These are phyloP conservation scores for Ametastegia equiseti DNA, from an alignment of 2,888 invertebrate species.

Conservation along the genomic window DNA sequence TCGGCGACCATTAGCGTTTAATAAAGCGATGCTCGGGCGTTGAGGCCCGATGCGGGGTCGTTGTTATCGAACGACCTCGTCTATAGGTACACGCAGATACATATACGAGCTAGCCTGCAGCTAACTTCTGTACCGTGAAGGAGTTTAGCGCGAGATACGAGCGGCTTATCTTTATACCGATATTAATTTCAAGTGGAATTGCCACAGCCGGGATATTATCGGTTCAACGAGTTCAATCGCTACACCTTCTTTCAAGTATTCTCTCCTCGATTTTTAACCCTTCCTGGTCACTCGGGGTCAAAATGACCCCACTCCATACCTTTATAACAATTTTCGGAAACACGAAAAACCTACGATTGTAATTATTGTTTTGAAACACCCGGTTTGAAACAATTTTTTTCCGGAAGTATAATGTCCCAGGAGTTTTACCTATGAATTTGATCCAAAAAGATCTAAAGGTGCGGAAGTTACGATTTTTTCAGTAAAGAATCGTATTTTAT, in stretches of 20 bases:
- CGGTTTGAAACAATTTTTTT: no score
- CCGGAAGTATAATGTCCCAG: no score
- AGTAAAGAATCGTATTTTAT: no score
- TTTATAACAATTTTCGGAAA: no score
- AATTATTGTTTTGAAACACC: no score
- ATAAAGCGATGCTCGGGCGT: slow-evolving; percentile 29
- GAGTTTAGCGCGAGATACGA: not conserved
- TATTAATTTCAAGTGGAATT: not conserved
- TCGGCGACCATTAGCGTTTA: slow-evolving; percentile 41
- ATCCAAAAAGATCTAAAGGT: no score
- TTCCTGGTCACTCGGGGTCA: no score
- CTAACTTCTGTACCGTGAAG: not conserved
- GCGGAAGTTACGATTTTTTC: no score
- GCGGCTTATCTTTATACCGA: not conserved
- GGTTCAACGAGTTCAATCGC: not conserved
- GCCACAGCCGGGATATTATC: not conserved
- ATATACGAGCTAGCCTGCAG: not conserved
- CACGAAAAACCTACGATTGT: no score
- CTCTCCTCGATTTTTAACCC: no score
- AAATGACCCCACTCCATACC: no score
- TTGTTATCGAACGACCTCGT: slow-evolving; percentile 15
- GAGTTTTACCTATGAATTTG: no score
- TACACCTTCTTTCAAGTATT: not conserved
- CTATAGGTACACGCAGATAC: not conserved
- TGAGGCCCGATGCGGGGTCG: slow-evolving; percentile 4